These are phyloP conservation scores for Syngnathus acus DNA, from an alignment of 2,797 vertebrate genomes.

Conservation along the genomic window DNA sequence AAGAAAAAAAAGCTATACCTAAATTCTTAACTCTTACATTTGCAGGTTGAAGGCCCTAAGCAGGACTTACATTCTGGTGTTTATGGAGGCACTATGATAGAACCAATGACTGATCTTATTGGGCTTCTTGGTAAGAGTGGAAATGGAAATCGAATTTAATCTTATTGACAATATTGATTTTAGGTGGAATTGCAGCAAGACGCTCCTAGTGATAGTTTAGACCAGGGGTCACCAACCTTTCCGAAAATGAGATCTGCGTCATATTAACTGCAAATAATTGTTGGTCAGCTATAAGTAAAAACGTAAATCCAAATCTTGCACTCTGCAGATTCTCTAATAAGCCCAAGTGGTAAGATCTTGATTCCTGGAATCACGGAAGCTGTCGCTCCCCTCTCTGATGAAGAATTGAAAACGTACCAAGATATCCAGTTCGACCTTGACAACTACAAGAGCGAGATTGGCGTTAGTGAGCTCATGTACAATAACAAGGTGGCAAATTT, in stretches of 20 bases:
- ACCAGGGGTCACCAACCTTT: too few species aligned
- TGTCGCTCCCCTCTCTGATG: constrained; percentile 71
- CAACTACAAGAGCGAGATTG: constrained; percentile 67
- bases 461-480: constrained; percentile 76
- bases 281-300: too few species aligned
- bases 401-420: constrained; percentile 76
- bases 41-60: constrained; percentile 78
- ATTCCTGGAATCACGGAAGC: constrained; percentile 82
- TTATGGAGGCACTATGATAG: constrained; percentile 82
- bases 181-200: too few species aligned
- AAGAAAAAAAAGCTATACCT: background rate
- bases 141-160: too few species aligned
- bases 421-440: constrained; percentile 78
- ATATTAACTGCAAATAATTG: too few species aligned
- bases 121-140: constrained; percentile 78
- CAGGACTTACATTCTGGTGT: constrained; percentile 88
- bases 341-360: constrained; percentile 77
- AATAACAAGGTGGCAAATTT: constrained; percentile 73
- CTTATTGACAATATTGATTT: too few species aligned
- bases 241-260: too few species aligned
- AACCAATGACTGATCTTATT: constrained; percentile 84
- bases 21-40: constrained; percentile 6
- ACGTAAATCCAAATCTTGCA: too few species aligned
- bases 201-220: too few species aligned
- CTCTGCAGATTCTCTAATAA: constrained; percentile 78